A percentile compares a stretch with the other conserved stretches of the same genome.
These are phyloP conservation scores for Brachypodius melanocephalos DNA, from an alignment of 2,113 vertebrate genomes.

Conservation along the genomic window DNA sequence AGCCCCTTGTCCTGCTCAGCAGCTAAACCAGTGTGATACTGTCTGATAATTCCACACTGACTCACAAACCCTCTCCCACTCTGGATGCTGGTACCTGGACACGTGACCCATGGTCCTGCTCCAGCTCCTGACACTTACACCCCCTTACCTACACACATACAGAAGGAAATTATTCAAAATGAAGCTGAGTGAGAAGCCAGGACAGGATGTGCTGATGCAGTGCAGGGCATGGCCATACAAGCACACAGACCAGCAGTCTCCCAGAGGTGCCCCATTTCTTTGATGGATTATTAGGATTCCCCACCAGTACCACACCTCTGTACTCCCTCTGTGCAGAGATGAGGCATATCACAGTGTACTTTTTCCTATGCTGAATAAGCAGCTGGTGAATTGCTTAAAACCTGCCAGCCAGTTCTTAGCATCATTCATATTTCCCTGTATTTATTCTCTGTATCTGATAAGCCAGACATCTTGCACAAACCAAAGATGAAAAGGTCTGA, in stretches of 20 bases:
- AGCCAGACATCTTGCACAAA: not conserved
- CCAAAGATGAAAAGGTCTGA: not conserved
- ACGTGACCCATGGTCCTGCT: accelerated
- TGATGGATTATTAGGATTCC: not conserved
- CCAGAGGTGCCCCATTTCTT: not conserved
- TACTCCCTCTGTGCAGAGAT: not conserved
- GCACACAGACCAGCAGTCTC: accelerated
- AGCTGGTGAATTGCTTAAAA: not conserved
- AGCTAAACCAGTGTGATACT: not conserved
- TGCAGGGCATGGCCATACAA: not conserved
- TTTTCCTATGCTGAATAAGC: not conserved
- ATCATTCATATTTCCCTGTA: not conserved
- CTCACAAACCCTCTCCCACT: too few species aligned
- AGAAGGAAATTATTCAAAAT: not conserved
- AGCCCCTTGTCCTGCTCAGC: not conserved
- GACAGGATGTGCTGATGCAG: not conserved
- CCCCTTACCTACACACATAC: accelerated
- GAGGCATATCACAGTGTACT: not conserved
- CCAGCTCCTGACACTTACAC: not conserved
- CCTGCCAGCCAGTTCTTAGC: not conserved
- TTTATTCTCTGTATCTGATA: not conserved
- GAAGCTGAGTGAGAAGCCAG: not conserved
- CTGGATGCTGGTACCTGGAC: not conserved
- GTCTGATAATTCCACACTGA: not conserved
- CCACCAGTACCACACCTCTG: not conserved